phyloP scores from a whole-genome alignment of 2,113 vertebrate genomes.

The Eulemur macaco region DNA sequence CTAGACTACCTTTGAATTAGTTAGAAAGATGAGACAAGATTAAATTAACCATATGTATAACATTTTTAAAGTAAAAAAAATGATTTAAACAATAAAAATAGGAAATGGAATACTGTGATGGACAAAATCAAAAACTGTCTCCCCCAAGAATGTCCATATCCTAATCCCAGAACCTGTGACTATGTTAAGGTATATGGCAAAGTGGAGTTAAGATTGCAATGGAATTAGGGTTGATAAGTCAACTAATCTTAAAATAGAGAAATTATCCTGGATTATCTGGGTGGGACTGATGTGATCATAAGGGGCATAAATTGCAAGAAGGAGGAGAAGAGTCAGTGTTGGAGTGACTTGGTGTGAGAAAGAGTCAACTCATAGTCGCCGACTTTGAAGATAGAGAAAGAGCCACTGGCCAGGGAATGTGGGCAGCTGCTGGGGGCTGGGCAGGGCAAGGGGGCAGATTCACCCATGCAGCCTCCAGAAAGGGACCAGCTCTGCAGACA shows the following conservation, averaged over 20 bases:
- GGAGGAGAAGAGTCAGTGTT: background rate
- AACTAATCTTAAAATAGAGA: background rate
- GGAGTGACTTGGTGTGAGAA: background rate
- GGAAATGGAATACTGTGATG: background rate
- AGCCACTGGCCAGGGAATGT: background rate
- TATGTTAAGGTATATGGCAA: background rate
- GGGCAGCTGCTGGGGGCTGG: too few species aligned
- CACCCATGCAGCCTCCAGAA: background rate
- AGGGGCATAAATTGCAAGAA: background rate
- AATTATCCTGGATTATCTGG: background rate
- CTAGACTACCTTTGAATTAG: background rate
- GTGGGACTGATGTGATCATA: background rate
- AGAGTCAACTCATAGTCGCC: background rate
- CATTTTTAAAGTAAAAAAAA: background rate
- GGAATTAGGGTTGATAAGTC: background rate
- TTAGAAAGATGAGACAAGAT: background rate
- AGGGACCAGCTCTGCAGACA: accelerated
- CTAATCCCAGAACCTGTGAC: background rate
- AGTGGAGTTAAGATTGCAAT: background rate
- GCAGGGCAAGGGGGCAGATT: background rate
- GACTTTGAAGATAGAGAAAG: background rate
- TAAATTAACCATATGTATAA: background rate
- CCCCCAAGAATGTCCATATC: background rate
- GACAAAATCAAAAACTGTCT: background rate
- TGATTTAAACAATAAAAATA: background rate